Percentiles rank a stretch among this genome's conserved stretches.
These are phyloP conservation scores for Melitaea athalia DNA, from an alignment of 2,888 invertebrate species.

Conservation along the genomic window DNA sequence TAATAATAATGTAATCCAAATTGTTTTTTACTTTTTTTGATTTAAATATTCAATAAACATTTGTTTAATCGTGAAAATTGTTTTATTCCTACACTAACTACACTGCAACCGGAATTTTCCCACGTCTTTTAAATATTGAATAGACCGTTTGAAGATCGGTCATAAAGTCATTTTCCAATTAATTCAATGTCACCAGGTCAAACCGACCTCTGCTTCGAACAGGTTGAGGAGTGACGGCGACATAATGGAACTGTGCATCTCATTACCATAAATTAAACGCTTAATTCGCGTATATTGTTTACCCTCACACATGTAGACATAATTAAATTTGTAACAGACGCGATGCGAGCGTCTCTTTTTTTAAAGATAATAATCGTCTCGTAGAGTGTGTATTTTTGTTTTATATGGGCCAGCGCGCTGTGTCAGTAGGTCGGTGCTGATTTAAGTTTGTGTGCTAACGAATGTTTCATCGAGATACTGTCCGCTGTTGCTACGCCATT, in stretches of 20 bases:
- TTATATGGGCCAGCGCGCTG: constrained; percentile 51
- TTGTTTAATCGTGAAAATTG: constrained; percentile 51
- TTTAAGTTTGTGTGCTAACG: constrained; percentile 48
- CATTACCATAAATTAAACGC: constrained; percentile 48
- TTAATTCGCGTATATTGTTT: constrained; percentile 37
- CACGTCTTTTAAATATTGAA: constrained; percentile 57
- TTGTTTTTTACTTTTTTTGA: constrained; percentile 55
- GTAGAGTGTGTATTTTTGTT: constrained; percentile 43
- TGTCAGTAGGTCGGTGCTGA: constrained; percentile 56
- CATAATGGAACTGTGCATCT: constrained; percentile 50
- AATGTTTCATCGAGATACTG: constrained; percentile 22
- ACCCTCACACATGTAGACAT: constrained; percentile 45
- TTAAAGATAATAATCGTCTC: background rate
- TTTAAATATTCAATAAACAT: constrained; percentile 71
- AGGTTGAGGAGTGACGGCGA: background rate
- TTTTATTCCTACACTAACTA: constrained; percentile 41
- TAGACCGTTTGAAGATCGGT: constrained; percentile 66
- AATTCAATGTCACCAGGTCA: constrained; percentile 75
- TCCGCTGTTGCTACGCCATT: constrained; percentile 39
- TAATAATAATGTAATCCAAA: constrained; percentile 42
- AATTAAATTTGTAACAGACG: constrained; percentile 19
- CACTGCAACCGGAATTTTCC: constrained; percentile 49
- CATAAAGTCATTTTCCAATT: constrained; percentile 77
- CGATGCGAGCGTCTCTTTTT: constrained; percentile 12
- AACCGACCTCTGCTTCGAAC: constrained; percentile 55